Evolutionary conservation across 2,797 vertebrate genomes (phyloP), one percentile per base, ranked within the genome.

Genomic region (Melanotaenia boesemani): DNA sequence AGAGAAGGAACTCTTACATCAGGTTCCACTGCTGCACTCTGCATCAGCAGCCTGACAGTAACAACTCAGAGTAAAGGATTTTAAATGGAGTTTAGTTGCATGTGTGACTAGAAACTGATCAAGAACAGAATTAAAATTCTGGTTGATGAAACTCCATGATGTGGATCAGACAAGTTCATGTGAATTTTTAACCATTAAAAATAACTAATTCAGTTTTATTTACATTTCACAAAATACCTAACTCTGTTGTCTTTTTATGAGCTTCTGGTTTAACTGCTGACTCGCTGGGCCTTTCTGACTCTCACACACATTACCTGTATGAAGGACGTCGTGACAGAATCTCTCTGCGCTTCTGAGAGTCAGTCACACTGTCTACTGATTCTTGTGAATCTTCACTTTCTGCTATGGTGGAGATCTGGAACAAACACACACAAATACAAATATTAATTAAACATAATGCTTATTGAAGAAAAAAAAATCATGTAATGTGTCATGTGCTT

Each of bases 371-470:
- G 94, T 99, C 98, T 72, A 99, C 98, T 5, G 98, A 99, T 89
- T 99, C 98, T 88, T 99, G 98, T 36, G 98, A 99, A 86, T 98
- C 97, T 94, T 99, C 97, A 67, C 98, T 99, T 92, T 99, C 98
- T 90, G 97, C 96, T 92, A 99, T 97, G 73, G 97, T 98, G 90
- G 97, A 97, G 85, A 99, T 99, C 97, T 99, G 93, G 7, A 80
- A 55, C 70, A 62, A 54, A 67, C 32, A 69, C 37, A 65, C 1
- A 39, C 63, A 72, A 18, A 57, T 4, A 34, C 12, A 46, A 24
- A 6, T 16, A 37, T 50, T 10, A 26, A 44, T 55, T 24, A 28
- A 67, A 54, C 46, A 9, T 54, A 44, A 63, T 13, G 32, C 58
- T 28, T 5, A 5, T 67, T 11, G 26, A 12, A 41, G 13, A 41